A percentile compares a stretch with the other conserved stretches of the same genome.
Conservation (phyloP, 2,113 vertebrate species). For the Platichthys stellatus region DNA sequence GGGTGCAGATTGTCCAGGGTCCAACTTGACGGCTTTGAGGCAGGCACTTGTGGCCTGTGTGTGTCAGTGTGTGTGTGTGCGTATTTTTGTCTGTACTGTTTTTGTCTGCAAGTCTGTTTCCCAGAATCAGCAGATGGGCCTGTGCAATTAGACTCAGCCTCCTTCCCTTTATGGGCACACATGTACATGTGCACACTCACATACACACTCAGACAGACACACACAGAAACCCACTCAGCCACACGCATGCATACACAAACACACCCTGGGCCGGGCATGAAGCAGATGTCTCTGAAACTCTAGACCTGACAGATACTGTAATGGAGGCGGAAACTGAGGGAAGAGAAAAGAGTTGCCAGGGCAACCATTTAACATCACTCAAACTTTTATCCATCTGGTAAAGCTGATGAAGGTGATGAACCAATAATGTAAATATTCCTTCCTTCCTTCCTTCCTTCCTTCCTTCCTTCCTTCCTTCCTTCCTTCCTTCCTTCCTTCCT, state of each 20-base stretch:
- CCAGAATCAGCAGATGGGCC: conserved; percentile 75
- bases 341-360: conserved; percentile 36
- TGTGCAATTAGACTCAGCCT: conserved; percentile 68
- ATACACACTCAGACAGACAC: conserved; percentile 15
- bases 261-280: conserved; percentile 40
- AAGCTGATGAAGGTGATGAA: background rate
- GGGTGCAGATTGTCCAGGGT: conserved; percentile 63
- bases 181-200: conserved; percentile 35
- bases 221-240: conserved; percentile 11
- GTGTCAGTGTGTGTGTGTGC: conserved; percentile 11
- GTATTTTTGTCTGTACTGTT: conserved; percentile 43
- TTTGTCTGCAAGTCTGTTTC: conserved; percentile 65
- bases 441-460: background rate
- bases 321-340: conserved; percentile 43
- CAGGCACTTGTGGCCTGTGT: conserved; percentile 48
- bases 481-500: background rate
- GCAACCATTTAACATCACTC: conserved; percentile 26
- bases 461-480: background rate
- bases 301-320: conserved; percentile 63
- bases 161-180: conserved; percentile 56
- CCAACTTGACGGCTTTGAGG: conserved; percentile 68
- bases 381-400: background rate
- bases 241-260: conserved; percentile 16
- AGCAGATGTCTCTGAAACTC: conserved; percentile 75
- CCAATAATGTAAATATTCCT: background rate